These are phyloP conservation scores for Eudasyphora cyanicolor DNA, from an alignment of 2,888 invertebrate genomes.

Conservation along the genomic window DNA sequence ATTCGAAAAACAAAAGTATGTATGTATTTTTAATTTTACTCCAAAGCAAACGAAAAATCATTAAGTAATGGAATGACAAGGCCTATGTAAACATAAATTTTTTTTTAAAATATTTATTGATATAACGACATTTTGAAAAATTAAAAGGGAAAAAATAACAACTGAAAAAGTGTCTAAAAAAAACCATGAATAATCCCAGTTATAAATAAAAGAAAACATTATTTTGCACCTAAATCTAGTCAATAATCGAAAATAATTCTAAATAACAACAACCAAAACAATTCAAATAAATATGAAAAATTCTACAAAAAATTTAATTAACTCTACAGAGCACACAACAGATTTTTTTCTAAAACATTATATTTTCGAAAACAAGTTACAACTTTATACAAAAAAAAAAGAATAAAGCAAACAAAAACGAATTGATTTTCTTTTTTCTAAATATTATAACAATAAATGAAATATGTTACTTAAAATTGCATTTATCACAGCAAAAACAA, in stretches of 20 bases:
- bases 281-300: conserved; percentile 37
- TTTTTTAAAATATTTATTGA: conserved; percentile 12
- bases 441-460: conserved; percentile 7
- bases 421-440: neutral
- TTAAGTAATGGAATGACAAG: too few species aligned
- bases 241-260: conserved; percentile 37
- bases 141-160: conserved; percentile 18
- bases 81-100: too few species aligned
- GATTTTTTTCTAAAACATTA: conserved; percentile 35
- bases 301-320: conserved; percentile 32
- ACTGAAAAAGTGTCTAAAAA: conserved; percentile 3
- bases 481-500: conserved; percentile 51
- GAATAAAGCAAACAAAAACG: conserved; percentile 19
- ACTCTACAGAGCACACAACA: conserved; percentile 44
- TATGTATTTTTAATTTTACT: too few species aligned
- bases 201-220: conserved; percentile 11
- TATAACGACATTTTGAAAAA: neutral
- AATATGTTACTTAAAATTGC: conserved; percentile 63
- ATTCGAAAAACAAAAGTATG: too few species aligned
- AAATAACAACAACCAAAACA: too few species aligned
- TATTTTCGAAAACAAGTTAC: conserved; percentile 1
- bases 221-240: conserved; percentile 59
- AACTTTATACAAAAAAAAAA: conserved; percentile 13
- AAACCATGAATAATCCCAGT: neutral
- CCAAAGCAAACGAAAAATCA: too few species aligned